Evolutionary conservation across 1,140 invertebrate species (phyloP).

Genomic region (Stegodyphus dumicola): DNA sequence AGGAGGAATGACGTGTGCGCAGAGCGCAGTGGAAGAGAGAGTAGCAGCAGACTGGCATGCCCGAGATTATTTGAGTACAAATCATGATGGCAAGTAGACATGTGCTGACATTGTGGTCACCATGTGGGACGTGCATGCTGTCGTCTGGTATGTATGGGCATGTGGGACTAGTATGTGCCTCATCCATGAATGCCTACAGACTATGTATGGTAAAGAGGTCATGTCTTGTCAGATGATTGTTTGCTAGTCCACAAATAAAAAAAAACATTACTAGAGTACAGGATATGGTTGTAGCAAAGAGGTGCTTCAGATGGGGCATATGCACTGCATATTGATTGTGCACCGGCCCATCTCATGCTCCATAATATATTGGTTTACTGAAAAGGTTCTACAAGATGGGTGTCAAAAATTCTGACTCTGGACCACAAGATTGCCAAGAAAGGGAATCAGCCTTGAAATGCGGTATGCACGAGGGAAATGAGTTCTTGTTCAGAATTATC

Average conservation of each 20-base stretch:
- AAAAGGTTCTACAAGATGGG: not conserved
- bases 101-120: not conserved
- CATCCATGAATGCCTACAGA: not conserved
- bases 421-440: not conserved
- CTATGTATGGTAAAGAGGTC: not conserved
- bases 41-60: not conserved
- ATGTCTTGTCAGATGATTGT: not conserved
- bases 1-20: not conserved
- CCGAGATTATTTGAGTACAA: constrained; percentile 16
- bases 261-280: not conserved
- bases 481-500: not conserved
- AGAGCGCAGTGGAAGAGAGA: not conserved
- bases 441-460: not conserved
- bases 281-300: not conserved
- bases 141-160: not conserved
- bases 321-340: not conserved
- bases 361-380: not conserved
- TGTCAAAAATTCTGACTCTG: not conserved
- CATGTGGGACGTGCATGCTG: not conserved
- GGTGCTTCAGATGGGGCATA: not conserved
- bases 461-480: not conserved
- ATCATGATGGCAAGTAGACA: not conserved
- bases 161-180: not conserved
- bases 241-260: not conserved
- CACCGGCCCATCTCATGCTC: not conserved